Evolutionary conservation across 2,888 invertebrate genomes (phyloP).

Genomic region (Campaea margaritaria): DNA sequence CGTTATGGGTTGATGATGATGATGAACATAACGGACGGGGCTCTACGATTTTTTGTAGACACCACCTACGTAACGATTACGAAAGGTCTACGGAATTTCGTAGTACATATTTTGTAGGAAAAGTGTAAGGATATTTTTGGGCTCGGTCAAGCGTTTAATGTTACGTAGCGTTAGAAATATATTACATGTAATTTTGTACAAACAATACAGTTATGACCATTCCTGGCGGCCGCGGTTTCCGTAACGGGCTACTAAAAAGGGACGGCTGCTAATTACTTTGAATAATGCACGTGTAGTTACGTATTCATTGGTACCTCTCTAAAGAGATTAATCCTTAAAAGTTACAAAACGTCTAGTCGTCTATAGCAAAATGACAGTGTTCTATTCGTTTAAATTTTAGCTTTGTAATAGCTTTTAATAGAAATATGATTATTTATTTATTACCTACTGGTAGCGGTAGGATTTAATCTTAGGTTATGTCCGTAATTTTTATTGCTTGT

Average conservation of each 20-base stretch:
- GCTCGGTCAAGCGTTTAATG: slow-evolving; percentile 9
- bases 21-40: background rate
- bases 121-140: slow-evolving; percentile 8
- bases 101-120: slow-evolving; percentile 4
- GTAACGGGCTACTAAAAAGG: slow-evolving; percentile 64
- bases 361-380: no score
- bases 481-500: no score
- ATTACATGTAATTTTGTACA: slow-evolving; percentile 28
- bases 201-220: slow-evolving; percentile 64
- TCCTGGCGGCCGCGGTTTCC: slow-evolving; percentile 55
- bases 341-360: no score
- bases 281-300: slow-evolving; percentile 62
- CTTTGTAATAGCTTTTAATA: no score
- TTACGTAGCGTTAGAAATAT: slow-evolving; percentile 14
- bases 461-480: no score
- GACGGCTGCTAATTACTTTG: slow-evolving; percentile 69
- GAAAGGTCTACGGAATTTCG: slow-evolving; percentile 15
- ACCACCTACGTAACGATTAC: slow-evolving; percentile 29
- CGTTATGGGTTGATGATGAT: no score
- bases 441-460: no score
- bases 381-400: no score
- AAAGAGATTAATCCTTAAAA: no score
- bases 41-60: slow-evolving; percentile 39
- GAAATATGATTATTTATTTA: no score
- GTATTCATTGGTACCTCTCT: slow-evolving; percentile 55